Conservation (phyloP, 1,140 invertebrate genomes). For the Drosophila guanche region DNA sequence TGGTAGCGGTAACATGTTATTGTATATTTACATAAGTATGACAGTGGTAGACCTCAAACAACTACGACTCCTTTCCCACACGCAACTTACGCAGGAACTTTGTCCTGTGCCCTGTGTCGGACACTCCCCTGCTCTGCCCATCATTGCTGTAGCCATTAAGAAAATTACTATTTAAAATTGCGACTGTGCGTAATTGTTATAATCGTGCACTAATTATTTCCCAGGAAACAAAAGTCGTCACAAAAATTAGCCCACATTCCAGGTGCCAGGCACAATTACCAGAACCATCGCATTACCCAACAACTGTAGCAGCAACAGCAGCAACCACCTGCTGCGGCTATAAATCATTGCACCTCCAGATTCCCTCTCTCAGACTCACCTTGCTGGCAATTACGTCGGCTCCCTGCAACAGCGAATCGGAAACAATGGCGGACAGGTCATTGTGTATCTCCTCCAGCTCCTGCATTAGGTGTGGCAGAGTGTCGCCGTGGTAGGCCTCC, state of each 20-base stretch:
- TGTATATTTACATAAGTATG: too few species aligned
- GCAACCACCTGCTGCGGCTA: slow-evolving; percentile 52
- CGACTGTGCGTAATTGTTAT: slow-evolving; percentile 71
- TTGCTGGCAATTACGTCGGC: slow-evolving; percentile 91
- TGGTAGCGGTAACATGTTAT: too few species aligned
- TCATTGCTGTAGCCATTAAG: slow-evolving; percentile 44
- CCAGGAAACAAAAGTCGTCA: slow-evolving; percentile 50
- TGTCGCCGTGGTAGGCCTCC: slow-evolving; percentile 88
- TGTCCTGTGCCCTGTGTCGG: too few species aligned
- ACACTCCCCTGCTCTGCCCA: background rate
- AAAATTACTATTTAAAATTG: slow-evolving; percentile 69
- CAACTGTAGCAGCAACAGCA: background rate
- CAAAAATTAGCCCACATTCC: slow-evolving; percentile 49
- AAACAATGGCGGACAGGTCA: slow-evolving; percentile 91
- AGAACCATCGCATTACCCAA: slow-evolving; percentile 14
- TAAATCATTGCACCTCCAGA: slow-evolving; percentile 41
- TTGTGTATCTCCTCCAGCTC: slow-evolving; percentile 94
- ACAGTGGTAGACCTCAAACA: too few species aligned
- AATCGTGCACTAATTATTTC: slow-evolving; percentile 65
- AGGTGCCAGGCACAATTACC: slow-evolving; percentile 18
- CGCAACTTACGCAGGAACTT: slow-evolving; percentile 7
- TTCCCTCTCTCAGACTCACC: slow-evolving; percentile 85
- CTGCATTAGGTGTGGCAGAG: slow-evolving; percentile 91
- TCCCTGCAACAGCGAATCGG: slow-evolving; percentile 91
- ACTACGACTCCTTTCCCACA: slow-evolving; percentile 5